phyloP scores from a whole-genome alignment of 1,140 invertebrate species.

The Dreissena polymorpha region DNA sequence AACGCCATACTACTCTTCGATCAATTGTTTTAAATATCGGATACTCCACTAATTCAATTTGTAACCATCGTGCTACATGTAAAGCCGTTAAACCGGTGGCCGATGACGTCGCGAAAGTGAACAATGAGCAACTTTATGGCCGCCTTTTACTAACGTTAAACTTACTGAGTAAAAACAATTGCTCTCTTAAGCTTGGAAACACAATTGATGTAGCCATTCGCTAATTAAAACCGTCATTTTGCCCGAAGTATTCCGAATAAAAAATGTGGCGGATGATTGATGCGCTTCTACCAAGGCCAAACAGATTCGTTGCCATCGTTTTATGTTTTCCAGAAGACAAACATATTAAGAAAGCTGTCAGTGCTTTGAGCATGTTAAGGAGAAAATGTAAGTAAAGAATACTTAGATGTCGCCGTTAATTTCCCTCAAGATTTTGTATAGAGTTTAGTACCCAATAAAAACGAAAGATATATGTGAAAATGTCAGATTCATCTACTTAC shows the following conservation, averaged over 20 bases:
- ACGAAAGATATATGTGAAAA: constrained; percentile 54
- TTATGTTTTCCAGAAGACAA: constrained; percentile 50
- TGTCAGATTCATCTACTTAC: constrained; percentile 55
- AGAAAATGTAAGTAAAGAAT: constrained; percentile 54
- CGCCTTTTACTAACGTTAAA: too few species aligned
- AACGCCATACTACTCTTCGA: too few species aligned
- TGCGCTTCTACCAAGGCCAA: constrained; percentile 29
- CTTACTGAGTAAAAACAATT: too few species aligned
- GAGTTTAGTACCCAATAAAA: constrained; percentile 55
- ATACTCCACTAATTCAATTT: too few species aligned
- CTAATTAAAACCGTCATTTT: constrained; percentile 51
- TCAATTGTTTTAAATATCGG: too few species aligned
- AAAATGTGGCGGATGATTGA: constrained; percentile 45
- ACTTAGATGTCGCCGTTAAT: constrained; percentile 53
- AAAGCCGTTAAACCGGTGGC: too few species aligned
- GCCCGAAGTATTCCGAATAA: constrained; percentile 32
- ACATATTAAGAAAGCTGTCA: constrained; percentile 57
- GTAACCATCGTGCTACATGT: too few species aligned
- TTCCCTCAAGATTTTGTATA: constrained; percentile 57
- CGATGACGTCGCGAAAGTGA: too few species aligned
- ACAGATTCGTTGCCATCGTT: constrained; percentile 47
- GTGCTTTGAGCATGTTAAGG: constrained; percentile 51
- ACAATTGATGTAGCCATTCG: constrained; percentile 20
- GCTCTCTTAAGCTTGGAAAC: neutral
- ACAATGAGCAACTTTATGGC: too few species aligned